These are phyloP conservation scores for Leuctra nigra DNA, from an alignment of 2,888 invertebrate species.

Conservation along the genomic window DNA sequence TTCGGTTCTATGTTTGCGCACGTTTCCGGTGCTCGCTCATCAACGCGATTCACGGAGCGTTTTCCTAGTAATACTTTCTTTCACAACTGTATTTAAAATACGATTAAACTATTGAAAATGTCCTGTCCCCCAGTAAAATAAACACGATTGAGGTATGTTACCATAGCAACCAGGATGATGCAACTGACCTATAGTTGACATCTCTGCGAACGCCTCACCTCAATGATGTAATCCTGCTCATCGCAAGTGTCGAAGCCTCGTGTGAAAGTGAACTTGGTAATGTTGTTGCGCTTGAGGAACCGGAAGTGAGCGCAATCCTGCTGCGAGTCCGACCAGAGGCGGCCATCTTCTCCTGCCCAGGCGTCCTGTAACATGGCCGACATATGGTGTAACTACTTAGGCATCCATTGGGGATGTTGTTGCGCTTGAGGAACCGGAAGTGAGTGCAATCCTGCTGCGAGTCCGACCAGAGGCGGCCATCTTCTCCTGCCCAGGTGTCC, in stretches of 20 bases:
- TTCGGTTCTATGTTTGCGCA: too few relatives aligned
- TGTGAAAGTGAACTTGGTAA: slow-evolving; percentile 65
- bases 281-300: slow-evolving; percentile 41
- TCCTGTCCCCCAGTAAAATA: too few relatives aligned
- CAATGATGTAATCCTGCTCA: slow-evolving; percentile 62
- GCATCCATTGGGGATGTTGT: slow-evolving; percentile 58
- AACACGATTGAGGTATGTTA: too few relatives aligned
- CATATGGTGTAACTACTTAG: slow-evolving; percentile 22
- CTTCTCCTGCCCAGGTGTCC: slow-evolving; percentile 64
- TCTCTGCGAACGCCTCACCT: too few relatives aligned
- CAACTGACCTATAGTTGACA: too few relatives aligned
- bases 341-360: slow-evolving; percentile 59
- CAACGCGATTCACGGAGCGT: too few relatives aligned
- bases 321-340: slow-evolving; percentile 56
- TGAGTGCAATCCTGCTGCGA: slow-evolving; percentile 64
- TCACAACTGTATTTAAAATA: too few relatives aligned
- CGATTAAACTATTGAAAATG: too few relatives aligned
- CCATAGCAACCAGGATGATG: too few relatives aligned
- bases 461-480: slow-evolving; percentile 61
- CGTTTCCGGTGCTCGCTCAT: too few relatives aligned
- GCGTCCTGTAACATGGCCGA: slow-evolving; percentile 54
- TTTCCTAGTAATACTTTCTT: too few relatives aligned
- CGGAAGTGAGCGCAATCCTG: slow-evolving; percentile 67
- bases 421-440: slow-evolving; percentile 43
- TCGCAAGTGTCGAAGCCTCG: slow-evolving; percentile 84